A percentile compares a stretch with the other conserved stretches of the same genome.
Evolutionary conservation across 2,113 vertebrate genomes (phyloP).

Genomic region (Equus quagga): DNA sequence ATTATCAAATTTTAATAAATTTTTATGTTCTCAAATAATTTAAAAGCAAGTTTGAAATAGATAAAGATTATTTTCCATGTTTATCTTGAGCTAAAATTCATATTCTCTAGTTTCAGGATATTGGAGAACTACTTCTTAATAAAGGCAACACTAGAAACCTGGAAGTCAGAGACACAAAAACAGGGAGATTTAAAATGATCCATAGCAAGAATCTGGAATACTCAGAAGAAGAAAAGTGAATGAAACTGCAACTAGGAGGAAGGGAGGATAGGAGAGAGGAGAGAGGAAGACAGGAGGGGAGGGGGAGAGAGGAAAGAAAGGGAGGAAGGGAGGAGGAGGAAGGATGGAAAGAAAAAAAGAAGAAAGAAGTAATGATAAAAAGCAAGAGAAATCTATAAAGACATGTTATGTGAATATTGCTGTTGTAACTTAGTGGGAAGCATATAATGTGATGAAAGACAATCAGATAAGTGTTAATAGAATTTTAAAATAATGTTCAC

Average conservation of each 20-base stretch:
- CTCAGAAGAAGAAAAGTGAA: not conserved
- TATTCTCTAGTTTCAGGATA: conserved; percentile 53
- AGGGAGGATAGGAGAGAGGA: not conserved
- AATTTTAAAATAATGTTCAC: conserved; percentile 7
- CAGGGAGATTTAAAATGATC: not conserved
- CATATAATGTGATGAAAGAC: not conserved
- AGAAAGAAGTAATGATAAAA: not conserved
- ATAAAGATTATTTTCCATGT: conserved; percentile 44
- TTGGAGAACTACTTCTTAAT: conserved; percentile 47
- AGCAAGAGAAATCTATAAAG: not conserved
- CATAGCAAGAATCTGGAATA: not conserved
- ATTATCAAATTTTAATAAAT: conserved; percentile 54
- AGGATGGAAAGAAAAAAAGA: not conserved
- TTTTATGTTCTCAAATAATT: conserved; percentile 38
- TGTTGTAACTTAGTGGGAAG: not conserved
- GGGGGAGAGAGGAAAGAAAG: too few relatives aligned
- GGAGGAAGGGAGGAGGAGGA: too few relatives aligned
- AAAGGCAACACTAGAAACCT: not conserved
- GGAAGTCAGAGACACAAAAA: not conserved
- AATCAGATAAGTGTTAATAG: not conserved
- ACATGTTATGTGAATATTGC: not conserved
- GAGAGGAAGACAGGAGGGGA: too few relatives aligned
- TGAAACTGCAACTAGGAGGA: not conserved
- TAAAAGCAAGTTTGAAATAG: conserved; percentile 53
- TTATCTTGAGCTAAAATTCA: conserved; percentile 50